Conservation (phyloP, 35 echinoderm and acorn worm species). For the Ophiothrix spiculata region DNA sequence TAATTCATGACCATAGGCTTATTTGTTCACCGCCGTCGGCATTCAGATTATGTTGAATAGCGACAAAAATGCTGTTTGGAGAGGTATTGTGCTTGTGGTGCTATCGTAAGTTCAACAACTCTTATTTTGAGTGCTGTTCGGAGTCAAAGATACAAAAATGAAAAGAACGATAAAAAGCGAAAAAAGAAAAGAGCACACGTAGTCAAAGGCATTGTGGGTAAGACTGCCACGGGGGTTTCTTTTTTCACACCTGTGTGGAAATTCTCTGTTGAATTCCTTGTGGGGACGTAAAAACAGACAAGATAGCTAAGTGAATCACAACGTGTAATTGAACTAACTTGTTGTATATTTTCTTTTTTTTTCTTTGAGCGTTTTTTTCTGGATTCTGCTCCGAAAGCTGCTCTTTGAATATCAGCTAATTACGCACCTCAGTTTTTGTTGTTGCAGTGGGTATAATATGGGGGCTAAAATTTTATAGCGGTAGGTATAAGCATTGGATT, state of each 20-base stretch:
- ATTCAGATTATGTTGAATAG: background rate
- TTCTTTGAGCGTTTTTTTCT: too few relatives aligned
- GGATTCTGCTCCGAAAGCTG: too few relatives aligned
- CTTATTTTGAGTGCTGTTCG: background rate
- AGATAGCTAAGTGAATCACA: background rate
- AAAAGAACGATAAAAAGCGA: background rate
- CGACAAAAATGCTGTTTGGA: background rate
- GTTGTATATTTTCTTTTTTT: too few relatives aligned
- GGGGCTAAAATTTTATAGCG: too few relatives aligned
- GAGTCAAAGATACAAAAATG: background rate
- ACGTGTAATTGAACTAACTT: background rate
- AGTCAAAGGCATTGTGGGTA: background rate
- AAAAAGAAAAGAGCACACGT: background rate
- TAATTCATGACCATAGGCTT: background rate
- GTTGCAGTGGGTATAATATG: too few relatives aligned
- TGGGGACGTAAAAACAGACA: background rate
- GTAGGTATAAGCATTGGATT: too few relatives aligned
- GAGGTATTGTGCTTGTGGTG: background rate
- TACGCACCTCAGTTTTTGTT: too few relatives aligned
- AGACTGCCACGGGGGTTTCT: background rate
- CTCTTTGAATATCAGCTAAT: too few relatives aligned
- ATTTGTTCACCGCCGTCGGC: background rate
- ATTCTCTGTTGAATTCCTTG: background rate
- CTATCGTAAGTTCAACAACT: background rate
- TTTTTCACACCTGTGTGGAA: slow-evolving; percentile 2